Evolutionary conservation across 2,797 vertebrate genomes (phyloP).

Genomic region (Sciurus carolinensis): DNA sequence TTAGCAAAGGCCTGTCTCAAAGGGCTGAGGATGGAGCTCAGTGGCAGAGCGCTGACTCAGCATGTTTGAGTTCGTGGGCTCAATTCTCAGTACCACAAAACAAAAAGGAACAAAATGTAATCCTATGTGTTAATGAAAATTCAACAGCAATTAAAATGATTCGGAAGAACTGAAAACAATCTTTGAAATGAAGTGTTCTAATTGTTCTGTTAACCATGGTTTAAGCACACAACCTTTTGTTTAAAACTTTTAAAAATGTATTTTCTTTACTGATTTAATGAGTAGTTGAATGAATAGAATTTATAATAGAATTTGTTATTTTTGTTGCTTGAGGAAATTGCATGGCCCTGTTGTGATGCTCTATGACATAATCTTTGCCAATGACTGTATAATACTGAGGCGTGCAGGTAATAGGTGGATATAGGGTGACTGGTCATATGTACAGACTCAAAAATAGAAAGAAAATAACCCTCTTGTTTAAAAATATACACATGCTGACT

Average conservation of each 20-base stretch:
- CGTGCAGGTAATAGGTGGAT: not conserved
- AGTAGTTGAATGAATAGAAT: not conserved
- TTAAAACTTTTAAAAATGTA: slow-evolving; percentile 9
- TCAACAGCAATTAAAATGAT: slow-evolving; percentile 7
- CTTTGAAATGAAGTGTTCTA: not conserved
- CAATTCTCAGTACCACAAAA: not conserved
- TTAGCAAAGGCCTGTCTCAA: not conserved
- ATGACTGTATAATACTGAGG: not conserved
- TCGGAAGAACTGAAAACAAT: not conserved
- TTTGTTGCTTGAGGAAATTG: slow-evolving; percentile 45
- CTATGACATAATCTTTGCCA: slow-evolving; percentile 13
- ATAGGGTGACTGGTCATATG: not conserved
- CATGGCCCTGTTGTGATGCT: not conserved
- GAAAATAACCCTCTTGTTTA: slow-evolving; percentile 28
- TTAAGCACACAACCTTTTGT: not conserved
- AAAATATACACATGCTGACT: not conserved
- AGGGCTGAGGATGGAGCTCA: too few relatives aligned
- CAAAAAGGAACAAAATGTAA: not conserved
- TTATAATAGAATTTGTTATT: not conserved
- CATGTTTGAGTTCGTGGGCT: too few relatives aligned
- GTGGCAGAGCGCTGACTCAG: too few relatives aligned
- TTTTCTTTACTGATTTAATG: slow-evolving; percentile 28
- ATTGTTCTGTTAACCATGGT: not conserved
- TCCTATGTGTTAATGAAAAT: not conserved
- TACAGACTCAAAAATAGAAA: not conserved